Evolutionary conservation across 1,140 invertebrate species (phyloP).

Genomic region (Dreissena rostriformis): DNA sequence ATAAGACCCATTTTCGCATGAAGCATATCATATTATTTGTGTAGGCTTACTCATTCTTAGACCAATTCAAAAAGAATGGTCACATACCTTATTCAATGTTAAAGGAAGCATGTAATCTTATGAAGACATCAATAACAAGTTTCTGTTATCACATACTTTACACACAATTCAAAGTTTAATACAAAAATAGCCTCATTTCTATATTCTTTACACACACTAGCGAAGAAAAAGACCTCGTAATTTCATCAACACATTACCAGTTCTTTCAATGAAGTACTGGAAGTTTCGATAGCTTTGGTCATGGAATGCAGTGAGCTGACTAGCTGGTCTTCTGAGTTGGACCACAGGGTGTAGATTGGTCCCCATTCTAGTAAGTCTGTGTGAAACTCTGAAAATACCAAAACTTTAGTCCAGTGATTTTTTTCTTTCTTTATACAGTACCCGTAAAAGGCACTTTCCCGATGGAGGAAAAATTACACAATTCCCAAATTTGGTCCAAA

Average conservation of each 20-base stretch:
- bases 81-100: too few species aligned
- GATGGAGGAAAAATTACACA: too few species aligned
- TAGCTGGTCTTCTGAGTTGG: conserved; percentile 79
- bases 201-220: background rate
- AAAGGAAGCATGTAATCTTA: too few species aligned
- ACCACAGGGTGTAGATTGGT: conserved; percentile 80
- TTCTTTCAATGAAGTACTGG: conserved; percentile 73
- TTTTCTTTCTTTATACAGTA: too few species aligned
- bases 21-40: too few species aligned
- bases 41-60: too few species aligned
- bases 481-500: too few species aligned
- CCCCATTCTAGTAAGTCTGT: conserved; percentile 77
- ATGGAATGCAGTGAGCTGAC: conserved; percentile 73
- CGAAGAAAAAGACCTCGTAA: background rate
- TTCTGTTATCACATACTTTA: background rate
- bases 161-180: background rate
- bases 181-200: background rate
- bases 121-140: too few species aligned
- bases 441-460: too few species aligned
- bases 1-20: too few species aligned
- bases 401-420: too few species aligned
- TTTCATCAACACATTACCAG: conserved; percentile 67
- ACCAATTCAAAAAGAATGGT: too few species aligned
- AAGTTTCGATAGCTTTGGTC: conserved; percentile 77
- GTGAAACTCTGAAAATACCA: conserved; percentile 70